phyloP scores from a whole-genome alignment of 2,888 invertebrate genomes.

The Acleris cristana region DNA sequence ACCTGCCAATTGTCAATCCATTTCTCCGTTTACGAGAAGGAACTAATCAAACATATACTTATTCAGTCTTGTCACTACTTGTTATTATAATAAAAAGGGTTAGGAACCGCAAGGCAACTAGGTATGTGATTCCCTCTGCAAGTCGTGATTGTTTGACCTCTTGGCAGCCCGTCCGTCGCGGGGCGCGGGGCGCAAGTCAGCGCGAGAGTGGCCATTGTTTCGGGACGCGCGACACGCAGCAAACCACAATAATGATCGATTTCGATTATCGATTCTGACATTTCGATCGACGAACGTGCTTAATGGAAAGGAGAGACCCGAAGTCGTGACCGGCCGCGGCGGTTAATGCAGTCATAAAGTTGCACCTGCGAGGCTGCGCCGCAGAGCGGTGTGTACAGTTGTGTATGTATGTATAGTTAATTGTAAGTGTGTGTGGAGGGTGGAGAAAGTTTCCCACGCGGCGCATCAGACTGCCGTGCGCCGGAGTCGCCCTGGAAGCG shows the following conservation, averaged over 20 bases:
- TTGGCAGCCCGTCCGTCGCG: not conserved
- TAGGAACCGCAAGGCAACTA: too few species aligned
- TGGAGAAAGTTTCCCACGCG: constrained; percentile 31
- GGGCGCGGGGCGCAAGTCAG: not conserved
- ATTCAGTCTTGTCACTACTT: not conserved
- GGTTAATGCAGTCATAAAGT: too few species aligned
- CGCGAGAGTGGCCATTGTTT: not conserved
- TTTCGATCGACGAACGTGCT: not conserved
- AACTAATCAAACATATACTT: not conserved
- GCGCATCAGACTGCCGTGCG: constrained; percentile 14
- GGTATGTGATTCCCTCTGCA: not conserved
- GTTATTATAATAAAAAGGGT: too few species aligned
- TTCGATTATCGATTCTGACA: constrained; percentile 7
- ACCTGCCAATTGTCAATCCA: too few species aligned
- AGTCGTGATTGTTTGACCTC: not conserved
- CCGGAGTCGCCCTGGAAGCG: not conserved
- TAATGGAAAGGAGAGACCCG: constrained; percentile 1
- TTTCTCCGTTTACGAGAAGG: too few species aligned
- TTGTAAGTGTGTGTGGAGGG: not conserved
- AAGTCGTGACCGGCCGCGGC: not conserved
- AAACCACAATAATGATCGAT: not conserved
- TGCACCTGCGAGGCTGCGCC: not conserved
- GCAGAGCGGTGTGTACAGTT: not conserved
- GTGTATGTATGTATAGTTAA: too few species aligned
- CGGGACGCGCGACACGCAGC: not conserved